Evolutionary conservation across 2,797 vertebrate genomes (phyloP).

Genomic region (Rhinatrema bivittatum): DNA sequence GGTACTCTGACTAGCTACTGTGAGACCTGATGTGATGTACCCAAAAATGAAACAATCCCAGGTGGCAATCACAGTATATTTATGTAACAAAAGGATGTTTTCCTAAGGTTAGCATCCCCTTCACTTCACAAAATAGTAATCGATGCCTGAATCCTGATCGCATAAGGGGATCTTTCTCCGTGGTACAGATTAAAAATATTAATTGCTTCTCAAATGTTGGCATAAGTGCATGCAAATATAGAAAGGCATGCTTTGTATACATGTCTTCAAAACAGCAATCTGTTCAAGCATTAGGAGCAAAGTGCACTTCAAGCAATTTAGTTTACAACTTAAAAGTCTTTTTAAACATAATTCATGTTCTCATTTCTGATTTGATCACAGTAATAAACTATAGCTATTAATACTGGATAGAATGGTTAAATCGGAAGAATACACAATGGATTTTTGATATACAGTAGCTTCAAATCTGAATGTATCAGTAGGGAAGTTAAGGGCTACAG

Average conservation of each 20-base stretch:
- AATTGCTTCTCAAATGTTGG: conserved; percentile 22
- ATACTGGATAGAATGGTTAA: background rate
- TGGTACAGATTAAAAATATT: conserved; percentile 5
- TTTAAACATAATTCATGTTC: conserved; percentile 5
- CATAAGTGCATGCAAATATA: conserved; percentile 4
- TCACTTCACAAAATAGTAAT: conserved; percentile 9
- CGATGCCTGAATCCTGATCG: background rate
- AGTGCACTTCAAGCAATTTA: no score
- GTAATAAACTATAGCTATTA: conserved; percentile 4
- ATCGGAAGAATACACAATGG: background rate
- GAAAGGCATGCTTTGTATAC: conserved; percentile 14
- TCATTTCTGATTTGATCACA: background rate
- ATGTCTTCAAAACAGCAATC: background rate
- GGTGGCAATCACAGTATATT: background rate
- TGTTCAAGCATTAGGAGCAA: conserved; percentile 1
- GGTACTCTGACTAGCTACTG: no score
- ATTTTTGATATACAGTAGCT: no score
- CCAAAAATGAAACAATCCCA: background rate
- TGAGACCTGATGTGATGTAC: no score
- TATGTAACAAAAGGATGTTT: background rate
- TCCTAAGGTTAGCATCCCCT: background rate
- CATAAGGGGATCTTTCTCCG: background rate
- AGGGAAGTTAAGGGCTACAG: conserved; percentile 2
- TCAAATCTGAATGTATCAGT: background rate
- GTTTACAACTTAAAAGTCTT: conserved; percentile 9